Conservation (phyloP, 2,888 invertebrate genomes). For the Idaea aversata region DNA sequence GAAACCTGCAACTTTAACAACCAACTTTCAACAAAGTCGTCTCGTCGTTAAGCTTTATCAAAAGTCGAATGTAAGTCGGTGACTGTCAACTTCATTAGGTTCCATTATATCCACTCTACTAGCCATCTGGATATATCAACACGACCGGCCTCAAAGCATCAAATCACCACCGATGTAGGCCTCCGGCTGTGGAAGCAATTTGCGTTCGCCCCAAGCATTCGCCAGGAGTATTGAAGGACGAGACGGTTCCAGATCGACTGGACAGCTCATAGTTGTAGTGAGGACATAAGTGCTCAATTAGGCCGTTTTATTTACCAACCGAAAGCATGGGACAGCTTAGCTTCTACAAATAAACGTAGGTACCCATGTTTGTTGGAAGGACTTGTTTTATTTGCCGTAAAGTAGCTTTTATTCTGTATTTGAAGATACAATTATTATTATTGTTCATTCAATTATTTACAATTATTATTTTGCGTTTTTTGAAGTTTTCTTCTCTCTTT, state of each 20-base stretch:
- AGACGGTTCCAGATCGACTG: slow-evolving; percentile 19
- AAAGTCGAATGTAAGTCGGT: slow-evolving; percentile 10
- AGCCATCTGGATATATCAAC: slow-evolving; percentile 30
- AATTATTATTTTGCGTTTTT: no score
- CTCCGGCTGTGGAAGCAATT: slow-evolving; percentile 16
- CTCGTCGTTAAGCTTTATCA: not conserved
- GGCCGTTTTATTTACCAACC: slow-evolving; percentile 31
- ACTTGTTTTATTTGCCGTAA: not conserved
- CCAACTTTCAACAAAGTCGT: not conserved
- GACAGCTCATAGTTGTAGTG: slow-evolving; percentile 22
- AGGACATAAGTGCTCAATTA: slow-evolving; percentile 32
- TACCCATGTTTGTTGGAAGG: not conserved
- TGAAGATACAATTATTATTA: no score
- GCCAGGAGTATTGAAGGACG: slow-evolving; percentile 15
- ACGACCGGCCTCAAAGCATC: slow-evolving; percentile 27
- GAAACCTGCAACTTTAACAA: no score
- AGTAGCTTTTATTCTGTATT: no score
- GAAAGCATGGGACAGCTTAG: slow-evolving; percentile 28
- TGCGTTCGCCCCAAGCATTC: not conserved
- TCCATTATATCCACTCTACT: slow-evolving; percentile 23
- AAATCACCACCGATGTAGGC: slow-evolving; percentile 21
- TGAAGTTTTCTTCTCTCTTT: no score
- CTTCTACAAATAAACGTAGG: slow-evolving; percentile 28
- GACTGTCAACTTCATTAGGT: slow-evolving; percentile 19
- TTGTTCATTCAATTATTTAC: no score